Evolutionary conservation across 2,113 vertebrate species (phyloP).

Genomic region (Mormyrus lacerda): DNA sequence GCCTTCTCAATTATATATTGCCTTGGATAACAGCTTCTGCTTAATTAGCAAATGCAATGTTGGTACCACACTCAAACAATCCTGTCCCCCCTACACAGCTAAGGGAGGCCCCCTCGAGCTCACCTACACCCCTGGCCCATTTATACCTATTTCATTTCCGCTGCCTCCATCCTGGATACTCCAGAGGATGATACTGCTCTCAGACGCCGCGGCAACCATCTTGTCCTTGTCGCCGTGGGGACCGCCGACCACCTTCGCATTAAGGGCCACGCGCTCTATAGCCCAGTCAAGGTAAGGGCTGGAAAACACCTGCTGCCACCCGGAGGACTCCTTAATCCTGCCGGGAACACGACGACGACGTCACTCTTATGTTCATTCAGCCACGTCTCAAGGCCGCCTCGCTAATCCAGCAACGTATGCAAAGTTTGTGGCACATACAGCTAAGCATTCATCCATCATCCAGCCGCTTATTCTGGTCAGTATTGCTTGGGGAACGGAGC

Average conservation of each 20-base stretch:
- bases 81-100: not conserved
- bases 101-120: not conserved
- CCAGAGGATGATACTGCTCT: conserved; percentile 93
- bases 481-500: not conserved
- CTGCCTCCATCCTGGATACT: conserved; percentile 92
- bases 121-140: not conserved
- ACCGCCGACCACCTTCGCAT: conserved; percentile 95
- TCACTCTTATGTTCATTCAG: not conserved
- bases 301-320: conserved; percentile 95
- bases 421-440: not conserved
- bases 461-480: not conserved
- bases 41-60: not conserved
- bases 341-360: not conserved
- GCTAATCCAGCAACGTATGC: not conserved
- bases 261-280: conserved; percentile 88
- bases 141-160: conserved; percentile 85
- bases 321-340: conserved; percentile 95
- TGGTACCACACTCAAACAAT: not conserved
- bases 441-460: not conserved
- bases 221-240: conserved; percentile 97
- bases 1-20: not conserved
- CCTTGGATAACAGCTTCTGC: not conserved
- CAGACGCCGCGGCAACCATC: conserved; percentile 91
- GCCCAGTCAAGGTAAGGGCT: conserved; percentile 89
- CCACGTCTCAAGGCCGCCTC: not conserved